phyloP scores from a whole-genome alignment of 2,797 vertebrate species.

The Benthosema pterotum region DNA sequence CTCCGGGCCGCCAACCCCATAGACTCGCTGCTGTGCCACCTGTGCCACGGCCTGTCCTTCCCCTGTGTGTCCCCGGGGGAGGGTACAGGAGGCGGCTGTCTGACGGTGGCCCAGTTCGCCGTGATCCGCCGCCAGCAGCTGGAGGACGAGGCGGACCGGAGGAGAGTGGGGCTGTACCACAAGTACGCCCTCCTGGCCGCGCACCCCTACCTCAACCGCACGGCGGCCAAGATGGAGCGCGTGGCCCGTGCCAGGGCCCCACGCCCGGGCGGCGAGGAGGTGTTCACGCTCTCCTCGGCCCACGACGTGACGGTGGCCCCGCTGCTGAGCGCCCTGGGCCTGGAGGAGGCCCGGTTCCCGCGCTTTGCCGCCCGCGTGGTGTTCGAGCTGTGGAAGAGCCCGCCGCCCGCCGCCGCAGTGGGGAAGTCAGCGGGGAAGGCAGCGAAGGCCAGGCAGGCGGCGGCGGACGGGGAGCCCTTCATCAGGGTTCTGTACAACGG shows the following conservation, averaged over 20 bases:
- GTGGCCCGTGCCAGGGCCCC: slow-evolving; percentile 61
- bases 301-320: slow-evolving; percentile 96
- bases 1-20: slow-evolving; percentile 93
- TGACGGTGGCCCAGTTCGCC: slow-evolving; percentile 87
- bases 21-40: slow-evolving; percentile 92
- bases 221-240: slow-evolving; percentile 84
- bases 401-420: slow-evolving; percentile 24
- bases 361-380: slow-evolving; percentile 93
- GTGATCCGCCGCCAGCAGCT: slow-evolving; percentile 92
- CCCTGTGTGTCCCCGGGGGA: slow-evolving; percentile 82
- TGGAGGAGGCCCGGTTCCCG: slow-evolving; percentile 89
- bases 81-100: slow-evolving; percentile 67
- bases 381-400: slow-evolving; percentile 94
- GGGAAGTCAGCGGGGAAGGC: slow-evolving; percentile 45
- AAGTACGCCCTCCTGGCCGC: slow-evolving; percentile 89
- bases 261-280: slow-evolving; percentile 77
- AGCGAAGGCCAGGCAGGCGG: slow-evolving; percentile 57
- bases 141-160: slow-evolving; percentile 89
- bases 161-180: slow-evolving; percentile 84
- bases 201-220: slow-evolving; percentile 92
- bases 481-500: slow-evolving; percentile 94
- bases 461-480: slow-evolving; percentile 78
- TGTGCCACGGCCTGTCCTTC: slow-evolving; percentile 92
- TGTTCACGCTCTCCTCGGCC: slow-evolving; percentile 90
- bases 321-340: slow-evolving; percentile 91